Conservation (phyloP, 2,888 invertebrate species). For the Tetragnatha montana region DNA sequence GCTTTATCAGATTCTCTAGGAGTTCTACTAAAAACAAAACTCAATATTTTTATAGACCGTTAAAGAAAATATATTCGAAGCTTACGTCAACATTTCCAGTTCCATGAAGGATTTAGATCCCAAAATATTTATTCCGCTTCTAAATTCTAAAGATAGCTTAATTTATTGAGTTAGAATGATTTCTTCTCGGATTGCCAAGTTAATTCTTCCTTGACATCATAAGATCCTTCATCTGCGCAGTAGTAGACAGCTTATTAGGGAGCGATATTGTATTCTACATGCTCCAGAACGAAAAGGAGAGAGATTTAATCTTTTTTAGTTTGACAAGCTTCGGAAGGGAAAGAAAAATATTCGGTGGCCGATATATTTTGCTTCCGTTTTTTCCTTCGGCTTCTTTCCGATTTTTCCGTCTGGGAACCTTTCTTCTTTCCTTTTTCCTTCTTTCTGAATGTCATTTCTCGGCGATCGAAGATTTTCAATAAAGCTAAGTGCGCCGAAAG, state of each 20-base stretch:
- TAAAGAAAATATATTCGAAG: no score
- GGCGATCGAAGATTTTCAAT: slow-evolving; percentile 22
- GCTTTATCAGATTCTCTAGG: no score
- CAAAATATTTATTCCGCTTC: no score
- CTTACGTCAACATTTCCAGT: no score
- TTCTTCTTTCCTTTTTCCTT: no score
- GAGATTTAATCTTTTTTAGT: not conserved
- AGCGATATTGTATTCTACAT: not conserved
- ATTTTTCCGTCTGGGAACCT: not conserved
- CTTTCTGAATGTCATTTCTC: slow-evolving; percentile 6
- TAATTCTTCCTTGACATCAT: not conserved
- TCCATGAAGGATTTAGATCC: no score
- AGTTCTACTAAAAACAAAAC: no score
- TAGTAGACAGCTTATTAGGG: not conserved
- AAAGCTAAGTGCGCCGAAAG: slow-evolving; percentile 24
- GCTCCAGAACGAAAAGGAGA: not conserved
- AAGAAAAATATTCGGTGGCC: not conserved
- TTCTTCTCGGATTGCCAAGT: no score
- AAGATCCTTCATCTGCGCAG: not conserved
- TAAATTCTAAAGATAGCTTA: no score
- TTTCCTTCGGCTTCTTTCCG: not conserved
- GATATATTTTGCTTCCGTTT: not conserved
- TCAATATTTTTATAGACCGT: no score
- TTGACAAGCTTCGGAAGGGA: not conserved
- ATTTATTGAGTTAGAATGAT: no score